Evolutionary conservation across 1,140 invertebrate species (phyloP), one percentile per base, ranked within the genome.

Genomic region (Mycetomoellerius zeteki): DNA sequence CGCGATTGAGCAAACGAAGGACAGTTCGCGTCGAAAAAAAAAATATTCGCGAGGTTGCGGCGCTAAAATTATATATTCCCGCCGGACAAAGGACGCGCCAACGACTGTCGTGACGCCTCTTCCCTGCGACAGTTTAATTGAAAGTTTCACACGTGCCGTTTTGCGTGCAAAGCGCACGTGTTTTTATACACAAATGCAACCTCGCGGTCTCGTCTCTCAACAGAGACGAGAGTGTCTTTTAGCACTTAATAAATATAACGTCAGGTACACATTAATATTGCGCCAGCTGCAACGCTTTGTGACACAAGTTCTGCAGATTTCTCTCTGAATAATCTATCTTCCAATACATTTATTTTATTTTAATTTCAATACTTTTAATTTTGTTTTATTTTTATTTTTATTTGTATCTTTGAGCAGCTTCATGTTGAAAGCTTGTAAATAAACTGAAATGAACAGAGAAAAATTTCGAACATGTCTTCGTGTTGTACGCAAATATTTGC

Each of bases 31-130:
- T 14, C n/a, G 56, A 50, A 52, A 60, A 73, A 78, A 37, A 21
- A 88, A 85, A 75, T 75, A 50, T 60, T 86, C 72, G 73, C 72
- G 81, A 88, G 77, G 56, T 86, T 80, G 72, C 10, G 50, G 65
- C 21, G 33, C 30, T 75, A 89, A 88, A 89, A 86, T 88, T 88
- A 84, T 43, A 86, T 86, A 69, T 56, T 27, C 73, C 37, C 73
- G 37, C 16, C 24, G 24, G 21, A 73, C 27, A 47, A 84, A 73
- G 67, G 33, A 73, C 33, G 21, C 80, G 47, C 6, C 16, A 21
- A 10, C 5, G 27, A 60, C 47, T 43, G 21, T 65, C 65, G 52
- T 30, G 52, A 21, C 6, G 54, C 50, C 16, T 73, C 67, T 58
- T 71, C 16, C 52, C 37, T 19, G 47, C 14, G 77, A 69, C 77